Evolutionary conservation across 2,888 invertebrate genomes (phyloP), one percentile per base, ranked within the genome.

Genomic region (Pyralis farinalis): DNA sequence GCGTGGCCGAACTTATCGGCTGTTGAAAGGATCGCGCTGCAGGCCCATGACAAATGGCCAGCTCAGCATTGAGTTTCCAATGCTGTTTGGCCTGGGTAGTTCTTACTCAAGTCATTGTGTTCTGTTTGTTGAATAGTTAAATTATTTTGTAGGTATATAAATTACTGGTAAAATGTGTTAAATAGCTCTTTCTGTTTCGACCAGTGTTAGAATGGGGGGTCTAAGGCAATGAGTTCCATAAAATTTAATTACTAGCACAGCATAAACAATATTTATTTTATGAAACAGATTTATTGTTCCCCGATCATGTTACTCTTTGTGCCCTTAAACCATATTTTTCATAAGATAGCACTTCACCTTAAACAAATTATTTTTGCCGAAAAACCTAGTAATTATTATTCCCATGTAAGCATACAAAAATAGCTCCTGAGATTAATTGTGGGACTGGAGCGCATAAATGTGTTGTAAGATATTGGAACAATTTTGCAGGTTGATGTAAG

Each of bases 71-170:
- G 92, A 92, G 75, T 87, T 92, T 50, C 92, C 92, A 31, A 90
- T 91, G 90, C 75, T 91, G 53, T 91, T 92, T 74, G 92, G 91
- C 52, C 78, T 92, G 60, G 92, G 92, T 64, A 92, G 92, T 77
- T 91, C 91, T 53, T 92, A 93, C 77, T 92, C 92, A 66, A 92
- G 92, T 73, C 92, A 92, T 72, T 92, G 91, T 87, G 86, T 92
- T 60, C 84, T 93, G 63, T 91, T 91, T 71, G 88, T 93, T 63
- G 91, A 94, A 71, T 92, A 88, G 85, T 49, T 49, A 60, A 65
- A 62, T 67, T 64, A 57, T 42, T 58, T 54, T 44, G 53, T 60
- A 66, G 57, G 46, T 60, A 60, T 67, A 56, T 71, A 66, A 67
- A 64, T 68, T 65, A 59, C 52, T 65, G 55, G 63, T 68, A 51